Evolutionary conservation across 2,113 vertebrate genomes (phyloP).

Genomic region (Alouatta palliata): DNA sequence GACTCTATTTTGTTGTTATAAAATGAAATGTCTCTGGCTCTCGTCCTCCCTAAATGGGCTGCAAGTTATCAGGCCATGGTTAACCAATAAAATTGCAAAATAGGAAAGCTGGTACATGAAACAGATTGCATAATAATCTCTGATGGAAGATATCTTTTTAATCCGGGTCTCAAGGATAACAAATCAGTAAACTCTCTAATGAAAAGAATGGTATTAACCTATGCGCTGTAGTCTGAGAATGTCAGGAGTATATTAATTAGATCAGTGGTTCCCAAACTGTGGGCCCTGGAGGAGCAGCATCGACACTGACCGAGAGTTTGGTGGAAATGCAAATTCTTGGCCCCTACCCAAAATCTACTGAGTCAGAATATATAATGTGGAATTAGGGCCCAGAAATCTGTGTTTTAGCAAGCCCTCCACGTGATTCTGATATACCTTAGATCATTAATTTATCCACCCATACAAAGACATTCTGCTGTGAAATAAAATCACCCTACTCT

Average conservation of each 20-base stretch:
- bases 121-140: background rate
- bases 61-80: background rate
- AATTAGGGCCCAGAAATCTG: background rate
- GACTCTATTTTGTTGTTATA: background rate
- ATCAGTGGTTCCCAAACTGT: background rate
- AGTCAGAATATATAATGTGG: background rate
- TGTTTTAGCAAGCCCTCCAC: background rate
- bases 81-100: background rate
- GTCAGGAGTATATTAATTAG: background rate
- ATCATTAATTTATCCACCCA: background rate
- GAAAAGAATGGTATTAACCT: background rate
- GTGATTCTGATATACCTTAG: background rate
- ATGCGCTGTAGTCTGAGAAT: background rate
- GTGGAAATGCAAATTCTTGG: background rate
- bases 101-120: background rate
- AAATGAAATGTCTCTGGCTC: background rate
- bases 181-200: background rate
- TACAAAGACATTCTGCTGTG: background rate
- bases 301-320: background rate
- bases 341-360: background rate
- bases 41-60: background rate
- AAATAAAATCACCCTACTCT: background rate
- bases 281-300: background rate
- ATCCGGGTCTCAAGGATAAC: background rate
- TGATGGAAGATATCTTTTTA: background rate